Conservation (phyloP, 1,140 invertebrate genomes). For the Cryptotermes secundus region DNA sequence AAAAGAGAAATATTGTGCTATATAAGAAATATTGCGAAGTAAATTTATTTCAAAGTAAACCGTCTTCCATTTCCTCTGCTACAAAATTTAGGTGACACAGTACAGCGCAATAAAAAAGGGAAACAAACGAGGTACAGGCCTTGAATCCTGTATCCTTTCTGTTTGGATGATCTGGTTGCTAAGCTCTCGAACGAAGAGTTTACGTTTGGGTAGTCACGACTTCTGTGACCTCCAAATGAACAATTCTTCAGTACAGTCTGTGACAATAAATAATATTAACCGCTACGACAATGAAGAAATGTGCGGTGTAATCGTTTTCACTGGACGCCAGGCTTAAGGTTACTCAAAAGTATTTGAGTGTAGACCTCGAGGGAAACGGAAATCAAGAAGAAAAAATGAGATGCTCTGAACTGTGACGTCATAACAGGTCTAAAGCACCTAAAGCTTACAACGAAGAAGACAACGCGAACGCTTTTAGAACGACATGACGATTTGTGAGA, state of each 20-base stretch:
- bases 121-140: neutral
- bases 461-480: too few species aligned
- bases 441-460: too few species aligned
- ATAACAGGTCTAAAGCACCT: too few species aligned
- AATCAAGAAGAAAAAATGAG: too few species aligned
- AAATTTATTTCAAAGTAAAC: neutral
- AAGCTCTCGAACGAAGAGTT: neutral
- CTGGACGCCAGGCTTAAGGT: too few species aligned
- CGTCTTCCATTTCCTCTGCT: neutral
- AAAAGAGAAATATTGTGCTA: neutral
- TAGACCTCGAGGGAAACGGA: too few species aligned
- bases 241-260: neutral
- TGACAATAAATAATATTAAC: neutral
- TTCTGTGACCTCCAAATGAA: neutral
- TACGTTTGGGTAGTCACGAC: neutral
- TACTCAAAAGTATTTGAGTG: too few species aligned
- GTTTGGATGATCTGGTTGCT: neutral
- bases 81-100: neutral
- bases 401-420: too few species aligned
- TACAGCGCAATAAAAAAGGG: neutral
- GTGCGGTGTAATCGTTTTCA: too few species aligned
- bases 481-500: too few species aligned
- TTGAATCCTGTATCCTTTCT: neutral
- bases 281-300: too few species aligned
- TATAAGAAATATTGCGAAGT: neutral